phyloP scores from a whole-genome alignment of 1,140 invertebrate genomes.

The Drosophila pseudoobscura region DNA sequence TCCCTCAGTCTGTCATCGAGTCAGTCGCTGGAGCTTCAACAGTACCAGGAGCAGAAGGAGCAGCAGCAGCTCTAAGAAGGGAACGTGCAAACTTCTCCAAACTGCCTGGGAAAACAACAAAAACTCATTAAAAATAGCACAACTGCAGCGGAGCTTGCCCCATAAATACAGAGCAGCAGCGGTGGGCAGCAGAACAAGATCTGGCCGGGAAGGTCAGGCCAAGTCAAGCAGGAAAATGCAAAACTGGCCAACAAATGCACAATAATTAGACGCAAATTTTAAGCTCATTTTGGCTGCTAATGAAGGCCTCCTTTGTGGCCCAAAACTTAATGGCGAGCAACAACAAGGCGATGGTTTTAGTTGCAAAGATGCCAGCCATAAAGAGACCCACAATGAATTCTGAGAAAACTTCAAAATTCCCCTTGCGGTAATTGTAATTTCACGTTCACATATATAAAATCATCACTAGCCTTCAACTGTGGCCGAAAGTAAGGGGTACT shows the following conservation, averaged over 20 bases:
- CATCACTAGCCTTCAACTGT: too few species aligned
- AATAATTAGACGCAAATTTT: conserved; percentile 74
- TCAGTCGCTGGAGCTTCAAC: conserved; percentile 27
- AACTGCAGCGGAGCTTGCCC: conserved; percentile 69
- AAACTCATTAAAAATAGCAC: conserved; percentile 77
- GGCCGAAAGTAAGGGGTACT: too few species aligned
- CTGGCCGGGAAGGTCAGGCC: conserved; percentile 5
- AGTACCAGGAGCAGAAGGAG: conserved; percentile 39
- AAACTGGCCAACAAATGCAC: conserved; percentile 66
- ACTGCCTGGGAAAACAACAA: conserved; percentile 57
- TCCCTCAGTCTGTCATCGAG: conserved; percentile 48
- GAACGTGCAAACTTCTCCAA: conserved; percentile 19
- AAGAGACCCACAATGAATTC: background rate
- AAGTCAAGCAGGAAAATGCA: conserved; percentile 55
- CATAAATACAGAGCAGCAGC: conserved; percentile 53
- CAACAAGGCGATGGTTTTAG: conserved; percentile 2
- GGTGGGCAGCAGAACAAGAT: background rate
- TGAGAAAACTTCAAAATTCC: too few species aligned
- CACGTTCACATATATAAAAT: too few species aligned
- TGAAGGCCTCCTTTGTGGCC: conserved; percentile 44
- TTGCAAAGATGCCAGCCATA: conserved; percentile 6
- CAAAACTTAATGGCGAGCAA: conserved; percentile 10
- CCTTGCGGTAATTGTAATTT: too few species aligned
- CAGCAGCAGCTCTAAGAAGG: conserved; percentile 24
- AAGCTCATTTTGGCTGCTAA: conserved; percentile 62